phyloP scores from a whole-genome alignment of 2,113 vertebrate species.

The Nesoenas mayeri region DNA sequence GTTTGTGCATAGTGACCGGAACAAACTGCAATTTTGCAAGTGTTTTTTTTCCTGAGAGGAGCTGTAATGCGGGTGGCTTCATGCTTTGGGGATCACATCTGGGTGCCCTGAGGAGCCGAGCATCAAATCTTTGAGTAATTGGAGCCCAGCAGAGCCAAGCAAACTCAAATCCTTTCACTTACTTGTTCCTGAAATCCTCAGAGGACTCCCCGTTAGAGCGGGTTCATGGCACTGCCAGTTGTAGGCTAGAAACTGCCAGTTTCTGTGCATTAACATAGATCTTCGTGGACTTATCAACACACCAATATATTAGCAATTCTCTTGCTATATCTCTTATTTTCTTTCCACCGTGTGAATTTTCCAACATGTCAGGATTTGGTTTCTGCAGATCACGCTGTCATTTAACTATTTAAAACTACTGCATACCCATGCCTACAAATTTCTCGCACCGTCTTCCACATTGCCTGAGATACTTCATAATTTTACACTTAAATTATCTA shows the following conservation, averaged over 20 bases:
- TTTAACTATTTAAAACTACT: background rate
- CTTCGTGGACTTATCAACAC: background rate
- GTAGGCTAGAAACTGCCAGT: background rate
- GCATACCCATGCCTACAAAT: fast-evolving
- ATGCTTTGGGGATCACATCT: fast-evolving
- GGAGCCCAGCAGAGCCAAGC: background rate
- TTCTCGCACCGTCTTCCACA: background rate
- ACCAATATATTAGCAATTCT: background rate
- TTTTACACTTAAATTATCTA: background rate
- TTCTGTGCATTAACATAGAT: background rate
- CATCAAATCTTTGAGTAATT: background rate
- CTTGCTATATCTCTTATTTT: background rate
- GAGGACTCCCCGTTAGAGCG: fast-evolving
- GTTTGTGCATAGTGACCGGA: fast-evolving
- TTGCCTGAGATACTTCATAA: background rate
- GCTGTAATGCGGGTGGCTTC: background rate
- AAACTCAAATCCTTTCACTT: background rate
- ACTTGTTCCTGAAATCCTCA: background rate
- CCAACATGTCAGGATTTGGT: background rate
- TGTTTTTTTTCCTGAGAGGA: background rate
- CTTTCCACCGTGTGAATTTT: background rate
- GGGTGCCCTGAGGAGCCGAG: background rate
- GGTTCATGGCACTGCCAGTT: background rate
- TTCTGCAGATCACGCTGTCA: background rate
- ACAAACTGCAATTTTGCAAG: fast-evolving